These are phyloP conservation scores for Drosophila santomea DNA, from an alignment of 1,140 invertebrate species.

Conservation along the genomic window DNA sequence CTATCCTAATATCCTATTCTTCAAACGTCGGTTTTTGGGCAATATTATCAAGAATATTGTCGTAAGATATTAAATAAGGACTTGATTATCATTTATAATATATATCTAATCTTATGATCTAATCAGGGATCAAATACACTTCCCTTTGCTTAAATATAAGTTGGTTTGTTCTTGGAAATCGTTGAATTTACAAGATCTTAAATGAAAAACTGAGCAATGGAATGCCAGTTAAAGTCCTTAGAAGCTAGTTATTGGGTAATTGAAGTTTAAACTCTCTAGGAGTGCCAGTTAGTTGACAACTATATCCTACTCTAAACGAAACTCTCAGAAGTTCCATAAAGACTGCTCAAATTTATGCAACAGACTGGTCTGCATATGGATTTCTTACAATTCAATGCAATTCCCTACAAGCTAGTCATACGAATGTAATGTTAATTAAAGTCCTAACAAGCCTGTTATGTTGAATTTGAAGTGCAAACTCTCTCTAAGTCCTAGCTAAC, in stretches of 20 bases:
- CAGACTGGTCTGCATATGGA: no score
- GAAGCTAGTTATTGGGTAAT: background rate
- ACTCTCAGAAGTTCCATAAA: no score
- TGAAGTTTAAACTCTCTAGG: background rate
- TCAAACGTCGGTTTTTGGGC: constrained; percentile 5
- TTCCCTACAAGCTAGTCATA: no score
- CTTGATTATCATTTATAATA: background rate
- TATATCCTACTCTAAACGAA: no score
- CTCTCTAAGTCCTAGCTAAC: no score
- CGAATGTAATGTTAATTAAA: no score
- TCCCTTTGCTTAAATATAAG: background rate
- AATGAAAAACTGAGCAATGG: background rate
- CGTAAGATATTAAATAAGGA: background rate
- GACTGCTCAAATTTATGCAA: no score
- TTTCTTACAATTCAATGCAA: no score
- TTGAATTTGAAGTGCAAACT: no score
- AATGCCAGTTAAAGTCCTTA: background rate
- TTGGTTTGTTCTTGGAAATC: background rate
- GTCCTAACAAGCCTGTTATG: no score
- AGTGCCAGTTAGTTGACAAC: background rate
- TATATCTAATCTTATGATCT: background rate
- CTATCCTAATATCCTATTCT: background rate
- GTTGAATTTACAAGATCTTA: background rate
- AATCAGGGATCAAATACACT: no score
- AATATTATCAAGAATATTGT: background rate